Percentiles rank a stretch among this genome's conserved stretches.
These are phyloP conservation scores for Rhinopomastus cyanomelas DNA, from an alignment of 2,113 vertebrate species.

Conservation along the genomic window DNA sequence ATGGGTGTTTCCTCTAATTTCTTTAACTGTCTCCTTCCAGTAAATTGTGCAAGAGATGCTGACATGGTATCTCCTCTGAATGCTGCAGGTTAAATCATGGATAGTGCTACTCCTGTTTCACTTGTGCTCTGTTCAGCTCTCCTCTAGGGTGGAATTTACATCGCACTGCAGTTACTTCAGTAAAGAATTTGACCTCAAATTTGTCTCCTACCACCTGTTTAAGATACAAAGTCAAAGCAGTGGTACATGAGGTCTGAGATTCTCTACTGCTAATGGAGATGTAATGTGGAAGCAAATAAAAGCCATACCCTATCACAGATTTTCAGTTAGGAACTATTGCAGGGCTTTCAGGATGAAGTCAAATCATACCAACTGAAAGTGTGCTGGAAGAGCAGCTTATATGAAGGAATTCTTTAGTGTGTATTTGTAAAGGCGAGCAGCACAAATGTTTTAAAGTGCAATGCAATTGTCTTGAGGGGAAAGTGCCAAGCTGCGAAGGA, in stretches of 20 bases:
- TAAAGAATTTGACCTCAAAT: background rate
- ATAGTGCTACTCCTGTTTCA: background rate
- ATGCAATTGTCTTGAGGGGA: background rate
- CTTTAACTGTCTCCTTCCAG: background rate
- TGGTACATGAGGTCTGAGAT: background rate
- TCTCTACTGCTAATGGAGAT: background rate
- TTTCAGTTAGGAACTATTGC: background rate
- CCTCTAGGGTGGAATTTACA: background rate
- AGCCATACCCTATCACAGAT: background rate
- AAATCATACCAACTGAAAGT: background rate
- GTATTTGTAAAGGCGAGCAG: slow-evolving; percentile 10
- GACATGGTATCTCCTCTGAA: background rate
- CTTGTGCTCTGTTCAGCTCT: background rate
- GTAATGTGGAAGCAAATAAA: background rate
- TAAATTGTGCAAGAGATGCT: background rate
- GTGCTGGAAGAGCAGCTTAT: background rate
- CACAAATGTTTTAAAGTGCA: slow-evolving; percentile 1
- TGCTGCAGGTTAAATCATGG: background rate
- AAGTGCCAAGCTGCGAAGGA: background rate
- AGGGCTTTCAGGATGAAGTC: background rate
- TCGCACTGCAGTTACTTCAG: background rate
- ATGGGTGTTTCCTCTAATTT: background rate
- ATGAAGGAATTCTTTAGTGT: background rate
- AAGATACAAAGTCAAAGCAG: background rate
- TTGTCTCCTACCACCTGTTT: background rate